These are phyloP conservation scores for Leptopilina syphax DNA, from an alignment of 2,888 invertebrate genomes.

Conservation along the genomic window DNA sequence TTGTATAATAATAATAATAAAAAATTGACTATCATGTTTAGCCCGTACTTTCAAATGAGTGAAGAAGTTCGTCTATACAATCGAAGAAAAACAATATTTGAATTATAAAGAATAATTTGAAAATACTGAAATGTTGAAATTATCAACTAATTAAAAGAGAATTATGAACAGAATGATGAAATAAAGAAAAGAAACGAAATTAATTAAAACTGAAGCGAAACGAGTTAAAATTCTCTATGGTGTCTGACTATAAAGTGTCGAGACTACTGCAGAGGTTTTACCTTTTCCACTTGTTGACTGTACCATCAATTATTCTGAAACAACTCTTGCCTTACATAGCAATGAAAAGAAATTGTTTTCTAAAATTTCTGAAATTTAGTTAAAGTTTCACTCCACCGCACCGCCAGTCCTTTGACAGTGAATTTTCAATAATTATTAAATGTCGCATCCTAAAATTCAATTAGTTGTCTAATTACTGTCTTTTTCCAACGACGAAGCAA, in stretches of 20 bases:
- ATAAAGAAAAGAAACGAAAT: constrained; percentile 17
- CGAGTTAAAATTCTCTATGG: constrained; percentile 20
- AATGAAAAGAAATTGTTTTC: background rate
- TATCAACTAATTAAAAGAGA: too few relatives aligned
- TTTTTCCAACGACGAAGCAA: too few relatives aligned
- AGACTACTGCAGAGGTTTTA: constrained; percentile 45
- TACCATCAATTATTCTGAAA: constrained; percentile 19
- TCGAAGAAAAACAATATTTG: too few relatives aligned
- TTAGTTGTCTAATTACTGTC: background rate
- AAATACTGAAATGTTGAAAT: too few relatives aligned
- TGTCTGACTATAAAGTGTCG: constrained; percentile 47
- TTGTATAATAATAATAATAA: too few relatives aligned
- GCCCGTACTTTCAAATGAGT: too few relatives aligned
- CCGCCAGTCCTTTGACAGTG: background rate
- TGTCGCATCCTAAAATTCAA: background rate
- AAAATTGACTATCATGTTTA: too few relatives aligned
- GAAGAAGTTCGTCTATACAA: too few relatives aligned
- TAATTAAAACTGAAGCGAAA: background rate
- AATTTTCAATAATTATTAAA: background rate
- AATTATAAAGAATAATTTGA: too few relatives aligned
- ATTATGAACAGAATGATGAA: constrained; percentile 11
- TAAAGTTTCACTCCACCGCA: background rate
- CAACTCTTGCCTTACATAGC: background rate
- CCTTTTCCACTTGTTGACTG: constrained; percentile 35
- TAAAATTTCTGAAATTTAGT: background rate